A percentile compares a stretch with the other conserved stretches of the same genome.
phyloP scores from a whole-genome alignment of 2,888 invertebrate genomes.

The Clanis bilineata region DNA sequence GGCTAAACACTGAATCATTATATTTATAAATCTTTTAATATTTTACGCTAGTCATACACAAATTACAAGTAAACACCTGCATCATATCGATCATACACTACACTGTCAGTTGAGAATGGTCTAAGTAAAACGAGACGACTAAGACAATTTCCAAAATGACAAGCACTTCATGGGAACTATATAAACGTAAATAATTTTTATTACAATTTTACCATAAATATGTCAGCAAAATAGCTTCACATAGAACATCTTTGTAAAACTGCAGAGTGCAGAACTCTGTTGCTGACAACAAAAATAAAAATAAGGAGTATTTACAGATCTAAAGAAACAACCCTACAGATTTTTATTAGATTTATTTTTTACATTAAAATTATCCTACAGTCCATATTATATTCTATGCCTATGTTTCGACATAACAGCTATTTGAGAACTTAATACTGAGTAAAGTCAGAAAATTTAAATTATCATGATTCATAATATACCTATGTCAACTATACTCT shows the following conservation, averaged over 20 bases:
- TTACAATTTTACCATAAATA: background rate
- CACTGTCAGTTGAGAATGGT: conserved; percentile 12
- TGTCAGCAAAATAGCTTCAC: conserved; percentile 1
- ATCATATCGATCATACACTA: background rate
- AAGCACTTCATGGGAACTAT: conserved; percentile 4
- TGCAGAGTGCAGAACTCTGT: background rate
- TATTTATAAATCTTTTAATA: conserved; percentile 14
- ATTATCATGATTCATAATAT: conserved; percentile 56
- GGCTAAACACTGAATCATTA: conserved; percentile 9
- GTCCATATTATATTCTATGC: conserved; percentile 56
- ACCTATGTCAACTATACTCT: conserved; percentile 57
- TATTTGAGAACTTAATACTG: conserved; percentile 81
- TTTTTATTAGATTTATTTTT: conserved; percentile 73
- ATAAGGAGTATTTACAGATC: conserved; percentile 72
- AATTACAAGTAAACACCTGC: conserved; percentile 1
- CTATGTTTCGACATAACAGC: conserved; percentile 61
- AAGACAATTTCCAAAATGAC: conserved; percentile 14
- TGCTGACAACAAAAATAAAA: conserved; percentile 34
- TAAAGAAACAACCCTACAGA: conserved; percentile 77
- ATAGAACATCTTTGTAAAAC: background rate
- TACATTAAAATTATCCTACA: conserved; percentile 67
- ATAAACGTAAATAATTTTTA: conserved; percentile 9
- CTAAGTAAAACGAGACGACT: conserved; percentile 2
- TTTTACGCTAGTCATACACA: conserved; percentile 12
- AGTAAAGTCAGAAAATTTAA: conserved; percentile 62